Conservation (phyloP, 2,888 invertebrate species). For the Urechis unicinctus region DNA sequence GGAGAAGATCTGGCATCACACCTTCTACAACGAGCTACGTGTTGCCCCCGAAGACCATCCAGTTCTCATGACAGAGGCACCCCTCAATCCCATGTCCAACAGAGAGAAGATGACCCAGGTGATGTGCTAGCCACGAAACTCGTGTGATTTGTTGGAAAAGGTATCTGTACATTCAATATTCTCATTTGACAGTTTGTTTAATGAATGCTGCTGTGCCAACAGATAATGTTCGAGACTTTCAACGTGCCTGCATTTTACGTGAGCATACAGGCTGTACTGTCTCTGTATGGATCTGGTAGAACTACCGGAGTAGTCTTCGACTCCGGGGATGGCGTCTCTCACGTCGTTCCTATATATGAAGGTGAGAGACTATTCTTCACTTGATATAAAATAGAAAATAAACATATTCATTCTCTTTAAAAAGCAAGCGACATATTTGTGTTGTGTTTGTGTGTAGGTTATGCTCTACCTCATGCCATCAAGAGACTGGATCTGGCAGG, state of each 20-base stretch:
- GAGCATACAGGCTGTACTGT: constrained; percentile 27
- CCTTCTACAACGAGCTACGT: constrained; percentile 88
- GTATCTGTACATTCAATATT: not conserved
- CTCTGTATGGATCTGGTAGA: constrained; percentile 54
- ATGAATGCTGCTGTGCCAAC: constrained; percentile 55
- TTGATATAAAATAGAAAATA: no score
- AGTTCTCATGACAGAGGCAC: constrained; percentile 79
- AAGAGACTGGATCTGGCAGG: constrained; percentile 1
- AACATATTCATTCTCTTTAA: not conserved
- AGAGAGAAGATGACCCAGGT: constrained; percentile 76
- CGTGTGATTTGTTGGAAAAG: no score
- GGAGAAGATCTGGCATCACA: constrained; percentile 96
- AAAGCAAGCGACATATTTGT: not conserved
- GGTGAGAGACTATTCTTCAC: constrained; percentile 3
- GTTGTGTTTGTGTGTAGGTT: constrained; percentile 19
- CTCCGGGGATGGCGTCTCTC: constrained; percentile 28
- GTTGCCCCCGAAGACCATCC: constrained; percentile 92
- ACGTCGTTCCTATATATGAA: constrained; percentile 23
- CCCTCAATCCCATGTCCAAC: constrained; percentile 82
- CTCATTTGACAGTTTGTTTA: not conserved
- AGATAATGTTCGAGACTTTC: constrained; percentile 44
- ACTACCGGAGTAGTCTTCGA: constrained; percentile 59
- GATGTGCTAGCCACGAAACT: constrained; percentile 4
- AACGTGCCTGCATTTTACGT: constrained; percentile 27
- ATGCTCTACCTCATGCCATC: constrained; percentile 32